Evolutionary conservation across 2,888 invertebrate species (phyloP), one percentile per base, ranked within the genome.

Genomic region (Drosophila percnosoma): DNA sequence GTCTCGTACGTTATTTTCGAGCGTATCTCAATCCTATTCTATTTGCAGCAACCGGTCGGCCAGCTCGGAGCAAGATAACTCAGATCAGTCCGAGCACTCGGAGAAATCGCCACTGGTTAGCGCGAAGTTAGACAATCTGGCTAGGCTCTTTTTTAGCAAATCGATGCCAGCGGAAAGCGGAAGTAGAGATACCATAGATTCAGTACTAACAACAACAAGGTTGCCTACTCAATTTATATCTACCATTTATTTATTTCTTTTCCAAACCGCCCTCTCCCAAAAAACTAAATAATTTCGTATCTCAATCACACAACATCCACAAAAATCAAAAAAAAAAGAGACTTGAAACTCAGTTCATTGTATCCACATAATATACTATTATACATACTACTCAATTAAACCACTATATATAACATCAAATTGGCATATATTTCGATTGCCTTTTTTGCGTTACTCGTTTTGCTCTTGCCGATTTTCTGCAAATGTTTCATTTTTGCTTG

Each of bases 91-190:
- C 81, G 93, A 93, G 82, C 93, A 93, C 87, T 93, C 93, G 90
- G 95, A 95, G 90, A 95, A 95, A 74, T 94, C 96, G 33, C 96
- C 96, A 31, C 94, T 96, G 68, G 95, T 96, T 89, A 94, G 95
- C 82, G 94, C 95, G 93, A 96, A 96, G 93, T 95, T 96, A 83
- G 97, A 97, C 93, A 96, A 96, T 72, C 93, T 97, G 68, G 96
- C 96, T 33, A 96, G 96, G 92, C 93, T 96, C 89, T 94, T 97
- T 87, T 96, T 96, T 93, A 95, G 94, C 93, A 95, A 95, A 91
- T 93, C 92, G 90, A 91, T 92, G 92, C 91, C 93, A 91, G 90
- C 92, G 91, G 93, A 93, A 88, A 88, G 87, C 91, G 92, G 92
- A 91, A 92, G 91, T 92, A 93, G 93, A 92, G 92, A 93, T 91